Percentiles rank a stretch among this genome's conserved stretches.
These are phyloP conservation scores for Gyps fulvus DNA, from an alignment of 2,113 vertebrate species.

Conservation along the genomic window DNA sequence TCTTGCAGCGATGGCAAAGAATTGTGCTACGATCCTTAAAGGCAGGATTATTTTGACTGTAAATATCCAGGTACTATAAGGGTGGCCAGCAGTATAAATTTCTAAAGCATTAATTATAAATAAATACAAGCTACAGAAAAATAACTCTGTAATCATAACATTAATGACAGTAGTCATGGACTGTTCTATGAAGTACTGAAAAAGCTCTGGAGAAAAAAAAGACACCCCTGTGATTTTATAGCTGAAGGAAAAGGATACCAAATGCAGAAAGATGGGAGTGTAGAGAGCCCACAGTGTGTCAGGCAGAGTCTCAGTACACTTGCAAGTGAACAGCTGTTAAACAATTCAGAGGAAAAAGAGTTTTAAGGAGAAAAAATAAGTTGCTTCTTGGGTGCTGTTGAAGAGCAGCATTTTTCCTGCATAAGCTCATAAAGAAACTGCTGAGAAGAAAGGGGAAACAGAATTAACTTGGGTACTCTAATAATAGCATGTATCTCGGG, in stretches of 20 bases:
- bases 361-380: background rate
- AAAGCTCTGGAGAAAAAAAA: background rate
- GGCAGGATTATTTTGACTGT: background rate
- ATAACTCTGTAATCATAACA: background rate
- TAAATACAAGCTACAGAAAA: background rate
- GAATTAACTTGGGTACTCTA: background rate
- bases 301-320: background rate
- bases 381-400: background rate
- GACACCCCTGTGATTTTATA: background rate
- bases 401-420: background rate
- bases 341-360: background rate
- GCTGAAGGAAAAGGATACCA: background rate
- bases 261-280: background rate
- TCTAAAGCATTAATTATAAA: background rate
- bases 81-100: background rate
- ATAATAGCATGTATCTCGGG: background rate
- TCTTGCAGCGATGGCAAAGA: background rate
- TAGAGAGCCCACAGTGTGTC: background rate
- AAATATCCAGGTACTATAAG: background rate
- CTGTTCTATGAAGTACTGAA: background rate
- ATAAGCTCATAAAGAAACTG: background rate
- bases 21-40: background rate
- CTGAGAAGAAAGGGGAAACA: constrained; percentile 9
- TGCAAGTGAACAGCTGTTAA: background rate
- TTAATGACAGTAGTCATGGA: background rate